Base-by-base conservation (phyloP, 2,797 vertebrate genomes). In the Sebastes minor region DNA sequence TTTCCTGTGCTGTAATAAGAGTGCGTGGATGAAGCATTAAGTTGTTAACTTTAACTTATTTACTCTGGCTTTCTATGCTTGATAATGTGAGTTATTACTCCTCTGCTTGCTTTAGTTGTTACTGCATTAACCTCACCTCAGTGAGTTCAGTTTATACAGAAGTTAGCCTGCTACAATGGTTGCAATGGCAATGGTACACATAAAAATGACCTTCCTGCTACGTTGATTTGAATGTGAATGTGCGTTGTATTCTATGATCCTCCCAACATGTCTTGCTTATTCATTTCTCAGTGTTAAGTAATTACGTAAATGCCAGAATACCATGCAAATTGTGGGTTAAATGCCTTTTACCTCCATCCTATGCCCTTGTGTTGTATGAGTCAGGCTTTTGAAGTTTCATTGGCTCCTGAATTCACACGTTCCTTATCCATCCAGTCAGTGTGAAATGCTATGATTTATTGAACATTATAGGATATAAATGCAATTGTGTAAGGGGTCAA, bases 51-150 rank as follows among this genome's bases (percentile, higher is more conserved):
- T 42, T 46, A 0, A 46, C 14, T 46, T 46, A 46, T 46, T 46
- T 46, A 8, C 42, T 46, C 14, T 46, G 38, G 14, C 0, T 42
- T 16, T 42, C 38, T 42, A 16, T 38, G 12, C 35, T 38, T 13
- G 4, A 38, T 38, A 38, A 38, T 0, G 35, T 38, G 35, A 38
- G 0, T 13, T 38, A 38, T 38, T 38, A 38, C 35, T 38, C 4
- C 35, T 13, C 12, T 42, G 38, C 38, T 42, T 42, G 38, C 14
- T 42, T 42, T 42, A 42, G 38, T 42, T 42, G 38, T 42, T 42
- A 42, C 38, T 16, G 38, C 38, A 0, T 16, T 0, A 46, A 0
- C 38, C 38, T 46, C 38, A 18, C 14, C 38, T 46, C 0, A 46
- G 38, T 46, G 38, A 46, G 0, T 46, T 16, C 38, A 46, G 42